Base-by-base conservation (phyloP, 2,797 vertebrate species). In the Botia almorhae region DNA sequence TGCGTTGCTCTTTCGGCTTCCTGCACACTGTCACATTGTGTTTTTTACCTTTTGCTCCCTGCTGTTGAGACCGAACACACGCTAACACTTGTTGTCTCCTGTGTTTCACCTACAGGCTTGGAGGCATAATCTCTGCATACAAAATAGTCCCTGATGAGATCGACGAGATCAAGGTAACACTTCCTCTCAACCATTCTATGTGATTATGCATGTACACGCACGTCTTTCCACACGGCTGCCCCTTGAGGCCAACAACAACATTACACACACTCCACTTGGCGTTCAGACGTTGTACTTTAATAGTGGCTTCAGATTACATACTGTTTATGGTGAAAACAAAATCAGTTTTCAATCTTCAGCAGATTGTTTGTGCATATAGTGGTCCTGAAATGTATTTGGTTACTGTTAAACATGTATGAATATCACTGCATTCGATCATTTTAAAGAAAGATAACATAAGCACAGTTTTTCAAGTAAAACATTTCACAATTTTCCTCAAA, bases 141-240 rank as follows among this genome's bases (percentile, higher is more conserved):
- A 99, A 99, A 94, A 97, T 99, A 81, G 97, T 99, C 88, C 98
- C 98, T 81, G 98, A 99, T 14, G 98, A 99, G 93, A 95, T 98
- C 80, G 96, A 98, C 91, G 97, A 99, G 93, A 99, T 99, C 89
- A 99, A 98, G 97, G 98, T 98, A 95, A 69, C 82, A 13, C 21
- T 61, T 65, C 48, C 16, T 65, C 56, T 72, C 48, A 16, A 21
- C 26, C 12, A 53, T 77, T 76, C 17, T 21, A 46, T 19, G 43
- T 19, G 39, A 7, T 58, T 55, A 81, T 26, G 50, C 43, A 23
- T 60, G 55, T 19, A 65, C 63, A 53, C 51, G n/a, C 14, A 33
- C n/a, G 36, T 39, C 36, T 39, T 39, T 39, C 36, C 43, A 67
- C 77, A 26, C 26, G 46, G 53, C 39, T 80, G 48, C 29, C 65